phyloP scores from a whole-genome alignment of 2,888 invertebrate genomes.

The Pediacus dermestoides region DNA sequence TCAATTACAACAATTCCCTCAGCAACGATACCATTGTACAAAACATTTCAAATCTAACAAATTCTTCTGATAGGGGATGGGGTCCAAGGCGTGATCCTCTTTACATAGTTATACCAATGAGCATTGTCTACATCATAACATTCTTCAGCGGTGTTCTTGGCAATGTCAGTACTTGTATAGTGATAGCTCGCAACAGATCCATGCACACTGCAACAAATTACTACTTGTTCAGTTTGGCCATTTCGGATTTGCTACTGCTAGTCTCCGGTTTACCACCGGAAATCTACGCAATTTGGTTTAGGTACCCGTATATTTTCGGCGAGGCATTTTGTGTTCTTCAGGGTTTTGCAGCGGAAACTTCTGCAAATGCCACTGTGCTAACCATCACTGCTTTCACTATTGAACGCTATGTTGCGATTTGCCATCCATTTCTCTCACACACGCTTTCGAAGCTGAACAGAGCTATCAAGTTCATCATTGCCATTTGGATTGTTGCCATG shows the following conservation, averaged over 20 bases:
- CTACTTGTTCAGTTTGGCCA: slow-evolving; percentile 74
- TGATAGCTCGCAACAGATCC: slow-evolving; percentile 70
- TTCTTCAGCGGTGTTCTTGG: slow-evolving; percentile 74
- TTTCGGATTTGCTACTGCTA: slow-evolving; percentile 71
- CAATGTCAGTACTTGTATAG: slow-evolving; percentile 74
- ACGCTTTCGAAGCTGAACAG: slow-evolving; percentile 80
- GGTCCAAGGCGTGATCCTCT: slow-evolving; percentile 53
- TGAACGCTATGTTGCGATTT: slow-evolving; percentile 84
- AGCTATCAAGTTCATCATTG: slow-evolving; percentile 67
- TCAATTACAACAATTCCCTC: no score
- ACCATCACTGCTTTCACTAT: slow-evolving; percentile 87
- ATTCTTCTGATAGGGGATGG: no score
- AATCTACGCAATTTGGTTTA: slow-evolving; percentile 71
- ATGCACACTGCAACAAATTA: slow-evolving; percentile 86
- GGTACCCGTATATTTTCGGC: slow-evolving; percentile 69
- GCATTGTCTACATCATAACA: slow-evolving; percentile 64
- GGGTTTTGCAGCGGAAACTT: slow-evolving; percentile 80
- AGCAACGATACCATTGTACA: no score
- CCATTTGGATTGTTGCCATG: slow-evolving; percentile 76
- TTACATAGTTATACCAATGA: slow-evolving; percentile 63
- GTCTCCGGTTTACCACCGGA: slow-evolving; percentile 78
- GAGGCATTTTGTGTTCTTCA: slow-evolving; percentile 65
- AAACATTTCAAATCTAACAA: no score
- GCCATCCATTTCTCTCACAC: slow-evolving; percentile 79
- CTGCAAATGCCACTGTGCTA: slow-evolving; percentile 78